Evolutionary conservation across 2,888 invertebrate species (phyloP).

Genomic region (Patella pellucida): DNA sequence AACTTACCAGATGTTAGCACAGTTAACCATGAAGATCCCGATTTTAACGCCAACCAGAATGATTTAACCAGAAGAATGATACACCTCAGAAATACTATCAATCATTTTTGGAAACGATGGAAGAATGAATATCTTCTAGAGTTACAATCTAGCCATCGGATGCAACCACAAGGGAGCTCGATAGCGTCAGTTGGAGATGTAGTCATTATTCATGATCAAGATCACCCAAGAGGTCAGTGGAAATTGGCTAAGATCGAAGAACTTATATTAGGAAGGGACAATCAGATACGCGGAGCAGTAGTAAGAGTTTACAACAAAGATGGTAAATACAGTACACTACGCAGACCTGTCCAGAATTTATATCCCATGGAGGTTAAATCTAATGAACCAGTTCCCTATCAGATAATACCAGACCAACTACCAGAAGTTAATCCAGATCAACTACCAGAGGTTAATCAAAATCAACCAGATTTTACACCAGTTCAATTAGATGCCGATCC

Average conservation of each 20-base stretch:
- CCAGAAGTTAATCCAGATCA: too few relatives aligned
- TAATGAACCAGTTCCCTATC: not conserved
- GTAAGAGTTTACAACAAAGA: not conserved
- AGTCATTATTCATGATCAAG: not conserved
- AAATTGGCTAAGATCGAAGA: not conserved
- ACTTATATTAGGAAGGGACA: not conserved
- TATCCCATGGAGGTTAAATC: not conserved
- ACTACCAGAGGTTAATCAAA: too few relatives aligned
- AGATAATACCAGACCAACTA: too few relatives aligned
- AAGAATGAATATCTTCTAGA: not conserved
- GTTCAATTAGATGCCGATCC: too few relatives aligned
- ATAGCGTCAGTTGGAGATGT: not conserved
- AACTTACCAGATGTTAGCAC: not conserved
- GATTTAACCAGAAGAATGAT: conserved; percentile 1
- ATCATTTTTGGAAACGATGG: not conserved
- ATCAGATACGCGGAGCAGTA: not conserved
- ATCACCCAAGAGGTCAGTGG: not conserved
- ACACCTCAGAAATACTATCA: not conserved
- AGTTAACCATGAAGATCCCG: not conserved
- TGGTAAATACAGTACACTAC: conserved; percentile 4
- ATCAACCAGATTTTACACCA: too few relatives aligned
- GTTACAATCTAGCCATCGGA: not conserved
- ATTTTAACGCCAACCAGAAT: not conserved
- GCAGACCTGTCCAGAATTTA: not conserved
- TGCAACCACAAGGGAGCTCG: not conserved